phyloP scores from a whole-genome alignment of 2,888 invertebrate species.

The Acleris laterana region DNA sequence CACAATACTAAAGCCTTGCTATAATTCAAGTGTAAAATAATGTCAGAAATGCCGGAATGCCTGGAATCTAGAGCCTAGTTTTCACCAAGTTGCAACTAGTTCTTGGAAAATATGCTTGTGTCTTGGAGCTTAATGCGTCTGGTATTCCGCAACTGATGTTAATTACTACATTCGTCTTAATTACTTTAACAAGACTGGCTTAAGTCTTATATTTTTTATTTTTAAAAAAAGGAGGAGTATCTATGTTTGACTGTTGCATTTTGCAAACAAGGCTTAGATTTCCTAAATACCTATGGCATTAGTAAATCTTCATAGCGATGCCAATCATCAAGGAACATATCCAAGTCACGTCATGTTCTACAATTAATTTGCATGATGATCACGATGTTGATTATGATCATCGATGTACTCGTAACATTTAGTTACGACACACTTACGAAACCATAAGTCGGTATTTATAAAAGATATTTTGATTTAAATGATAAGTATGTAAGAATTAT shows the following conservation, averaged over 20 bases:
- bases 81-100: not conserved
- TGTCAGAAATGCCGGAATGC: slow-evolving; percentile 7
- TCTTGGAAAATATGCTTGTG: slow-evolving; percentile 16
- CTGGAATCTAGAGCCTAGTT: slow-evolving; percentile 11
- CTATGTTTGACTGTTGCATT: too few relatives aligned
- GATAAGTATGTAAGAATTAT: too few relatives aligned
- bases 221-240: too few relatives aligned
- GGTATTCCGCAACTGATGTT: slow-evolving; percentile 19
- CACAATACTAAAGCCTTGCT: not conserved
- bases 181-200: not conserved
- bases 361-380: slow-evolving; percentile 4
- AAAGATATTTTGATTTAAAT: too few relatives aligned
- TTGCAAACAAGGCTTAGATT: too few relatives aligned
- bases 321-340: not conserved
- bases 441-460: too few relatives aligned
- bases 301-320: not conserved
- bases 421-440: not conserved
- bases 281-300: too few relatives aligned
- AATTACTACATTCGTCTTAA: slow-evolving; percentile 20
- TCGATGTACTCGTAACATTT: not conserved
- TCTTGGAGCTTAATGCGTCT: too few relatives aligned
- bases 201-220: not conserved
- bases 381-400: not conserved
- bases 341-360: not conserved
- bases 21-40: slow-evolving; percentile 14